Conservation (phyloP, 2,113 vertebrate genomes). For the Gallinago paraguaiae region DNA sequence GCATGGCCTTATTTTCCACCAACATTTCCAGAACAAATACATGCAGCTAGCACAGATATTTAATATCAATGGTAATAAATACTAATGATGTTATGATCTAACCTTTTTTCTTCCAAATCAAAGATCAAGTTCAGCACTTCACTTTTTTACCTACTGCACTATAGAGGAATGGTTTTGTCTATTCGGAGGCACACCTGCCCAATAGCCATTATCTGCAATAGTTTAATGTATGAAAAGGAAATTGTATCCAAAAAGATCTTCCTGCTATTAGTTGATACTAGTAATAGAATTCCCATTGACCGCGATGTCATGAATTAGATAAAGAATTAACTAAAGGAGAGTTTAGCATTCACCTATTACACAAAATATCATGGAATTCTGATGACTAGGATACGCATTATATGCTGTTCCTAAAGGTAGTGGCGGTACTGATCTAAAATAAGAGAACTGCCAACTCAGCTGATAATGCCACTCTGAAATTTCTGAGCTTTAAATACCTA, state of each 20-base stretch:
- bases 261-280: background rate
- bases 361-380: background rate
- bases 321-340: background rate
- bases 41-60: slow-evolving; percentile 33
- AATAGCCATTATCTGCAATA: background rate
- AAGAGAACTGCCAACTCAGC: background rate
- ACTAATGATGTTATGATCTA: background rate
- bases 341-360: background rate
- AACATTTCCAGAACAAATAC: slow-evolving; percentile 48
- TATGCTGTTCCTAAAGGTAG: background rate
- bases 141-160: background rate
- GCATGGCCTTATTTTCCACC: slow-evolving; percentile 66
- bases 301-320: background rate
- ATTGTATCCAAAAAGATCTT: background rate
- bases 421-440: background rate
- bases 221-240: background rate
- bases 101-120: background rate
- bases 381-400: background rate
- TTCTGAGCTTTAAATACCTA: background rate
- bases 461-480: background rate
- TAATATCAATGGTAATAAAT: slow-evolving; percentile 45
- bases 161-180: background rate
- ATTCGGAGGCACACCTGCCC: background rate
- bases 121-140: background rate
- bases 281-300: background rate